Conservation (phyloP, 2,797 vertebrate species). For the Scolopax rusticola region DNA sequence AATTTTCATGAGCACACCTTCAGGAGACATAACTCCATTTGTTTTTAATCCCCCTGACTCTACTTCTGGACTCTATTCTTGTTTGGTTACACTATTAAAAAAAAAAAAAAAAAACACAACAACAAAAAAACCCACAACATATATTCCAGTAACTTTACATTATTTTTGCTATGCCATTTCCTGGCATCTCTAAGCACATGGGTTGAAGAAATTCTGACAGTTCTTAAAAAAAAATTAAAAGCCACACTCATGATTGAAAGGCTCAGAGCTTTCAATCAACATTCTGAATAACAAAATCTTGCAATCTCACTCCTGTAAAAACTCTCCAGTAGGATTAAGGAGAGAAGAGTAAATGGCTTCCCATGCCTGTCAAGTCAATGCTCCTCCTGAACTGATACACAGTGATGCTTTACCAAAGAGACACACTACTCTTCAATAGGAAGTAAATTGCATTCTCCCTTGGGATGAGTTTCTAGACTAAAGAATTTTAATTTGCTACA, state of each 20-base stretch:
- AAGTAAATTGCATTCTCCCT: constrained; percentile 17
- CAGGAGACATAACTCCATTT: not conserved
- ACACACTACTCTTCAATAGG: not conserved
- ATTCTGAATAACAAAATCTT: not conserved
- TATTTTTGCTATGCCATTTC: not conserved
- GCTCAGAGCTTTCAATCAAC: not conserved
- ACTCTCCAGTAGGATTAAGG: not conserved
- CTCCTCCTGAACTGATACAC: constrained; percentile 9
- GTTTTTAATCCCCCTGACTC: not conserved
- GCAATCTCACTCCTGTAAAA: not conserved
- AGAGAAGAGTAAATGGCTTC: not conserved
- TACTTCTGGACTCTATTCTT: not conserved
- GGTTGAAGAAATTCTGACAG: not conserved
- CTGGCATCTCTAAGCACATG: not conserved
- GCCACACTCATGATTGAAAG: not conserved
- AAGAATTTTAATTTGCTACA: constrained; percentile 63
- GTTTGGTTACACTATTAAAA: not conserved
- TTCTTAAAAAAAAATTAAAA: not conserved
- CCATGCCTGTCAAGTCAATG: constrained; percentile 26
- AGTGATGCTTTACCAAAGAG: not conserved
- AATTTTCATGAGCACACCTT: not conserved
- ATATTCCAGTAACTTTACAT: not conserved
- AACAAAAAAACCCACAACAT: too few relatives aligned
- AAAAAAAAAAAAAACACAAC: too few relatives aligned
- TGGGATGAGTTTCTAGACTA: constrained; percentile 29